Conservation (phyloP, 1,140 invertebrate genomes). For the Drosophila leontia region DNA sequence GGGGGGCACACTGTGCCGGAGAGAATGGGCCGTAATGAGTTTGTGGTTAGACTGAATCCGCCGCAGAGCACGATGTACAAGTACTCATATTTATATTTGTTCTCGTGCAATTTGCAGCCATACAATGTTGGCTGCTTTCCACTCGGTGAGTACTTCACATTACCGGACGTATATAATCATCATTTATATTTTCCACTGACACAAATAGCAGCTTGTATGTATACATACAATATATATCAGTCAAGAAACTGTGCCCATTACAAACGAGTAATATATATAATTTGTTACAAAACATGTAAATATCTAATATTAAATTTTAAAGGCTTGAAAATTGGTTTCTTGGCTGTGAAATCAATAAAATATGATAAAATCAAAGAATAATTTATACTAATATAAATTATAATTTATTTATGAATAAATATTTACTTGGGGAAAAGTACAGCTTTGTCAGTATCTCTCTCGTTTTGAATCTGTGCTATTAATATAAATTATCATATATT, state of each 20-base stretch:
- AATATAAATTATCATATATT: neutral
- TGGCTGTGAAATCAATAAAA: too few species aligned
- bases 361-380: neutral
- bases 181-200: conserved; percentile 36
- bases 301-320: neutral
- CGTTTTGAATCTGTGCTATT: neutral
- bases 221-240: neutral
- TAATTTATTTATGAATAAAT: neutral
- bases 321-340: neutral
- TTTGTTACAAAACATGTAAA: neutral
- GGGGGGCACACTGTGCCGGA: neutral
- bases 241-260: neutral
- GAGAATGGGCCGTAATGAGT: conserved; percentile 52
- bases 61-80: conserved; percentile 46
- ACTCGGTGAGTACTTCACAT: conserved; percentile 29
- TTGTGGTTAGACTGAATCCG: conserved; percentile 52
- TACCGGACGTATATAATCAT: conserved; percentile 44
- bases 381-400: neutral
- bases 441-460: neutral
- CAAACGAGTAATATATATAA: neutral
- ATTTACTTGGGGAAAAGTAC: neutral
- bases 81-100: conserved; percentile 49
- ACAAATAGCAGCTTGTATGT: conserved; percentile 16
- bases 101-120: conserved; percentile 48
- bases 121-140: conserved; percentile 51